Percentiles rank a stretch among this genome's conserved stretches.
These are phyloP conservation scores for Ophion ellenae DNA, from an alignment of 2,888 invertebrate species.

Conservation along the genomic window DNA sequence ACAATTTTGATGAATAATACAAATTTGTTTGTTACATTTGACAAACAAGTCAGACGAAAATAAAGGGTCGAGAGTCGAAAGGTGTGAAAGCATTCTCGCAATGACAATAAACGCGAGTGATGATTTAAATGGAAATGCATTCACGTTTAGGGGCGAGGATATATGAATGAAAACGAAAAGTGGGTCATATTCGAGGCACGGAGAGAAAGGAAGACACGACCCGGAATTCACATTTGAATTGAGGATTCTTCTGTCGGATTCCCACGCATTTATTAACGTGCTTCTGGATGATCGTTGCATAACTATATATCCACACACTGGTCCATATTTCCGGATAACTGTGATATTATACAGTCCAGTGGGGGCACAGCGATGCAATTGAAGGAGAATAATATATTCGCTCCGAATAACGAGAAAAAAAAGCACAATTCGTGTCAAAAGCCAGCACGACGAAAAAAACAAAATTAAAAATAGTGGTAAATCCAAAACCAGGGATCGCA, in stretches of 20 bases:
- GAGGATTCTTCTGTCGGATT: constrained; percentile 58
- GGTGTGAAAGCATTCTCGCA: constrained; percentile 5
- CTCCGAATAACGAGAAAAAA: neutral
- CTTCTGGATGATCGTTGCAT: constrained; percentile 36
- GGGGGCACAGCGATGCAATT: neutral
- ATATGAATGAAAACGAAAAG: constrained; percentile 62
- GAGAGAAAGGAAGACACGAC: constrained; percentile 49
- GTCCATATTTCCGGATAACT: constrained; percentile 30
- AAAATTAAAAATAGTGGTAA: neutral
- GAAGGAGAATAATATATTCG: neutral
- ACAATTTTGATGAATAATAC: too few relatives aligned
- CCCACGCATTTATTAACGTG: constrained; percentile 44
- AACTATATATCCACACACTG: constrained; percentile 14
- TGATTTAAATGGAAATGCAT: constrained; percentile 45
- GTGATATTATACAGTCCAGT: neutral
- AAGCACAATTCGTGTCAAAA: neutral
- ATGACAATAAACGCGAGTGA: constrained; percentile 7
- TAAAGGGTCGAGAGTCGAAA: neutral
- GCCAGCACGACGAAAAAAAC: too few relatives aligned
- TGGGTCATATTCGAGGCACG: constrained; percentile 59
- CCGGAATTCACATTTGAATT: constrained; percentile 55
- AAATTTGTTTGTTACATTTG: neutral
- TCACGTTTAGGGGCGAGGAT: constrained; percentile 14
- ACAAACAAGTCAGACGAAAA: neutral
- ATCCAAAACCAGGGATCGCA: neutral